Evolutionary conservation across 2,888 invertebrate genomes (phyloP).

Genomic region (Drosophila fulvimacula): DNA sequence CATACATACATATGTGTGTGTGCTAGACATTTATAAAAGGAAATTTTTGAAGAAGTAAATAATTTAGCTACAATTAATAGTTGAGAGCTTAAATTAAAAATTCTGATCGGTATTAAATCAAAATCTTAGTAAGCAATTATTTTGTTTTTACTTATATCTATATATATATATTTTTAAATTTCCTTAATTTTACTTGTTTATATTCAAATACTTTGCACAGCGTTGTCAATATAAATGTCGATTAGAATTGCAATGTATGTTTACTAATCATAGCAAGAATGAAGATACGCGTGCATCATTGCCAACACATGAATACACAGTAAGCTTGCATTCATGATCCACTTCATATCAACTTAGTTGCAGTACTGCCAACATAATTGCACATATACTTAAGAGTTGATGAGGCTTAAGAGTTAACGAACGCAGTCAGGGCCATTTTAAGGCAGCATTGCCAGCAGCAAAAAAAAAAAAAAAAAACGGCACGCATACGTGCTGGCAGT

Average conservation of each 20-base stretch:
- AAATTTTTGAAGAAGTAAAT: background rate
- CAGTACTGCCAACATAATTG: background rate
- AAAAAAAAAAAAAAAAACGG: background rate
- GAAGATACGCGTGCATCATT: background rate
- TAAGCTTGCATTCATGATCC: too few species aligned
- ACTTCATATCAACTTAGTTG: background rate
- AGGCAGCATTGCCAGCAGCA: constrained; percentile 8
- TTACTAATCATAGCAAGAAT: too few species aligned
- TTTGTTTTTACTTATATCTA: background rate
- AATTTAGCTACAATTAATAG: background rate
- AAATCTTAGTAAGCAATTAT: background rate
- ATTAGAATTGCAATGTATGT: background rate
- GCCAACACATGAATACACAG: background rate
- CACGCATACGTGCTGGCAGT: constrained; percentile 1
- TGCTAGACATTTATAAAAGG: background rate
- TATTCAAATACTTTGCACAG: background rate
- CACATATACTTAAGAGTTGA: background rate
- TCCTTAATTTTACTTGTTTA: background rate
- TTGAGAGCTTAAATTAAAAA: too few species aligned
- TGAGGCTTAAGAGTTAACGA: background rate
- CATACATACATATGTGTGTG: background rate
- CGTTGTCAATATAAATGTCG: background rate
- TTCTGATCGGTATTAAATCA: background rate
- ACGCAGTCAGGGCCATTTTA: background rate
- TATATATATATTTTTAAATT: too few species aligned